Evolutionary conservation across 2,888 invertebrate genomes (phyloP).

Genomic region (Cheilosia impressa): DNA sequence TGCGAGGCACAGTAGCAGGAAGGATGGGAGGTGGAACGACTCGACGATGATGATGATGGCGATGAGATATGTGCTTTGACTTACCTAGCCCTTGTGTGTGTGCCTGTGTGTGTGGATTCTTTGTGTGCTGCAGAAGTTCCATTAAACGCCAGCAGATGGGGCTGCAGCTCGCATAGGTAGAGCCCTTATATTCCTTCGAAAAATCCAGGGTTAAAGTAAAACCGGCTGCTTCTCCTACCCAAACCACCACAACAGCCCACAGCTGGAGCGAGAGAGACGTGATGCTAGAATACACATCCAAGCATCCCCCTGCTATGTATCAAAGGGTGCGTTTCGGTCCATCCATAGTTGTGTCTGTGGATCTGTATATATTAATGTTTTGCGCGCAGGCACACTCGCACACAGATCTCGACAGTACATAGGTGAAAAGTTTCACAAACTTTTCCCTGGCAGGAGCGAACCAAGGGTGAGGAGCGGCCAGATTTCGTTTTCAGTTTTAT

Average conservation of each 20-base stretch:
- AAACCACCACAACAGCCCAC: slow-evolving; percentile 44
- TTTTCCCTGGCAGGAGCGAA: slow-evolving; percentile 18
- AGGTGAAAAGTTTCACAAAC: slow-evolving; percentile 69
- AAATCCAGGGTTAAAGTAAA: slow-evolving; percentile 75
- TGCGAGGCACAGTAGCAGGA: slow-evolving; percentile 20
- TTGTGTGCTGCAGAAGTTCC: slow-evolving; percentile 71
- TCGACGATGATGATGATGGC: slow-evolving; percentile 46
- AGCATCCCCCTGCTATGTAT: slow-evolving; percentile 50
- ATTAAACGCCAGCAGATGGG: slow-evolving; percentile 72
- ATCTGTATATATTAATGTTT: slow-evolving; percentile 38
- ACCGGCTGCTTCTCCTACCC: slow-evolving; percentile 49
- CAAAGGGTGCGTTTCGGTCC: slow-evolving; percentile 65
- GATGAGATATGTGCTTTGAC: slow-evolving; percentile 50
- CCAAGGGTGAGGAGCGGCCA: slow-evolving; percentile 43
- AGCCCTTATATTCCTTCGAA: slow-evolving; percentile 64
- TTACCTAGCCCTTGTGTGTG: slow-evolving; percentile 32
- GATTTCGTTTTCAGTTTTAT: slow-evolving; percentile 55
- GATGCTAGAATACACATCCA: slow-evolving; percentile 40
- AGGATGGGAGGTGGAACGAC: slow-evolving; percentile 47
- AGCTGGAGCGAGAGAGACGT: slow-evolving; percentile 38
- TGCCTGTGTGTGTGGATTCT: slow-evolving; percentile 25
- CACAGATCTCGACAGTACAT: slow-evolving; percentile 49
- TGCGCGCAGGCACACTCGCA: slow-evolving; percentile 57
- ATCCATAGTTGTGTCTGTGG: slow-evolving; percentile 58
- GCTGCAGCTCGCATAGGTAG: slow-evolving; percentile 56